Base-by-base conservation (phyloP, 1,140 invertebrate species). In the Branchinecta lindahli region DNA sequence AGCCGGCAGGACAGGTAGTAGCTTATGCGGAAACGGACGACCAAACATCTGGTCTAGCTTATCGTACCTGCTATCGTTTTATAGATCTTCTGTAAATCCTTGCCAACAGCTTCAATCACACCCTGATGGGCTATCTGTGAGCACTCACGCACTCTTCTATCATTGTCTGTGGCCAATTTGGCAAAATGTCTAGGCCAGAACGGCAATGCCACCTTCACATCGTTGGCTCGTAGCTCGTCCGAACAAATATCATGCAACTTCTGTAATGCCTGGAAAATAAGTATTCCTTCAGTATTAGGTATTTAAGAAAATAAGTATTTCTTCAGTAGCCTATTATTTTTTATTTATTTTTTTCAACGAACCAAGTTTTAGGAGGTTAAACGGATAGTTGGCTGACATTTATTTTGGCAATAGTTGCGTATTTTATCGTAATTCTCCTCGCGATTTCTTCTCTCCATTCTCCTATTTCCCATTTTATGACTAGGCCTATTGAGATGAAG, bases 121-220 rank as follows among this genome's bases (percentile, higher is more conserved):
- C 89, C 85, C 68, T 82, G 73, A 73, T 85, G 88, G 3, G 85
- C 80, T 68, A 76, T 73, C 67, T 82, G 79, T 6, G 77, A 71
- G 65, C 84, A 82, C 78, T 94, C 90, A 70, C 92, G 80, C 3
- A 94, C 88, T 80, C 85, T 82, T 72, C 90, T 84, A 74, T 93
- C 89, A 21, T 84, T 78, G 79, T 94, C 91, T 66, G 84, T 83
- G 8, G 86, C 82, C 44, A 93, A 77, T 75, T 84, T 83, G 72
- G 82, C 83, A 77, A 91, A 94, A 8, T 89, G 78, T 73, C 87
- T 81, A 2, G 89, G 85, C 90, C 90, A 94, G 75, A 87, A 85
- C 8, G 87, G 85, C 44, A 94, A 78, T 10, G 89, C 81, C 66
- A 81, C 79, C 76, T 87, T 86, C 0, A 91, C 76, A 15, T 78